Conservation (phyloP, 2,797 vertebrate genomes). For the Cyclura pinguis region DNA sequence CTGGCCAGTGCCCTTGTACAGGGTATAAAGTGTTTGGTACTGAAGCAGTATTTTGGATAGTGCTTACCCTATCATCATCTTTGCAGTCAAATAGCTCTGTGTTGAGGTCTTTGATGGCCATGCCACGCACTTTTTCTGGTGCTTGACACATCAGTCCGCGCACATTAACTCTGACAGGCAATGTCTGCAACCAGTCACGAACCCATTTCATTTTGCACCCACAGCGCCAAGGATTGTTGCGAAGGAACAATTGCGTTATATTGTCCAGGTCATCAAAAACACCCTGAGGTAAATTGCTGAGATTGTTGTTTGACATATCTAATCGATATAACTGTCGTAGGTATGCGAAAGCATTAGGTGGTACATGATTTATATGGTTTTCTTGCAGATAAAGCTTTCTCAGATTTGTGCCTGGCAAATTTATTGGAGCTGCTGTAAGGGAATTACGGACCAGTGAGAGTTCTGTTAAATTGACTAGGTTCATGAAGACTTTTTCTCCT, state of each 20-base stretch:
- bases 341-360: slow-evolving; percentile 93
- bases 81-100: slow-evolving; percentile 94
- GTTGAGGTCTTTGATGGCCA: slow-evolving; percentile 98
- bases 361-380: slow-evolving; percentile 97
- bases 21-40: slow-evolving; percentile 88
- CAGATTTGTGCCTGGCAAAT: slow-evolving; percentile 93
- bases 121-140: slow-evolving; percentile 97
- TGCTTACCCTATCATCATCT: slow-evolving; percentile 82
- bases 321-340: slow-evolving; percentile 95
- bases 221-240: slow-evolving; percentile 99
- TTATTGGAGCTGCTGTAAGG: slow-evolving; percentile 92
- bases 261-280: slow-evolving; percentile 99
- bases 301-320: slow-evolving; percentile 98
- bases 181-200: slow-evolving; percentile 93
- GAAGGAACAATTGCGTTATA: slow-evolving; percentile 96
- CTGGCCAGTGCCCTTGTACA: slow-evolving; percentile 90
- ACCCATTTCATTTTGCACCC: slow-evolving; percentile 99
- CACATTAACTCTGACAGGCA: slow-evolving; percentile 95
- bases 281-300: slow-evolving; percentile 96
- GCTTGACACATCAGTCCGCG: slow-evolving; percentile 99
- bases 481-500: slow-evolving; percentile 94
- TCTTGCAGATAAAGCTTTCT: slow-evolving; percentile 98
- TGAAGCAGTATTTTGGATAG: slow-evolving; percentile 88
- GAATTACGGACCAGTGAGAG: slow-evolving; percentile 97
- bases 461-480: slow-evolving; percentile 96